Percentiles rank a stretch among this genome's conserved stretches.
Conservation (phyloP, 2,113 vertebrate species). For the Sus scrofa region DNA sequence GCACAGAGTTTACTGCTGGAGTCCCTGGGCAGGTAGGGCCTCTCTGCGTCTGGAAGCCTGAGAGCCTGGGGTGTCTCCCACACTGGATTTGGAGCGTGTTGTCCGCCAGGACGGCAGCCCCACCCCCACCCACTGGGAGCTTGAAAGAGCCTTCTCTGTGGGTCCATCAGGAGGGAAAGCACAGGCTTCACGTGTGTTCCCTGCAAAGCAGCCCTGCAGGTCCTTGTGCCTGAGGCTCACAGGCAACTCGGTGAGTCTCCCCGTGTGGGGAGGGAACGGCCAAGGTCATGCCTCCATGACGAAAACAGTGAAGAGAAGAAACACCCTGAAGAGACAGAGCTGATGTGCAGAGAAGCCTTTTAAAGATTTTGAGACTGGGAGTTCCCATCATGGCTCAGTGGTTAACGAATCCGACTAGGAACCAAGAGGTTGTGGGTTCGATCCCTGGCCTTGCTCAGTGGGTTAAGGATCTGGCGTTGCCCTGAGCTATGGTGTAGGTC, state of each 20-base stretch:
- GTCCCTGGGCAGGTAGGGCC: accelerated
- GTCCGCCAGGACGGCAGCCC: neutral
- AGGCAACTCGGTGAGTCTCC: accelerated
- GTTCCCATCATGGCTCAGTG: no score
- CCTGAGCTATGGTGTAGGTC: no score
- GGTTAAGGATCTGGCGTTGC: no score
- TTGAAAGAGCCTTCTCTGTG: neutral
- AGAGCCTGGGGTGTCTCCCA: accelerated
- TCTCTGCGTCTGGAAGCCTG: neutral
- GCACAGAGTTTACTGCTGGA: accelerated
- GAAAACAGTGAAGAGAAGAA: no score
- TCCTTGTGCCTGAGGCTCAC: accelerated
- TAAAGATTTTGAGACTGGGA: neutral
- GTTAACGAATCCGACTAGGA: no score
- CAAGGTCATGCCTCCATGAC: accelerated
- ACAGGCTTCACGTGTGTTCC: accelerated
- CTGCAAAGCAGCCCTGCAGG: accelerated
- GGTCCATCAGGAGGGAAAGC: neutral
- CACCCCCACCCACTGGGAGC: no score
- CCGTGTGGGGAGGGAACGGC: accelerated
- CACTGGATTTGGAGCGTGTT: no score
- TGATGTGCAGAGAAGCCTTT: neutral
- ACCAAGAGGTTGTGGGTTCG: no score
- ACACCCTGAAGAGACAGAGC: neutral
- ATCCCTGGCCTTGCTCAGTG: no score